Evolutionary conservation across 1,140 invertebrate genomes (phyloP), one percentile per base, ranked within the genome.

Genomic region (Hetaerina americana): DNA sequence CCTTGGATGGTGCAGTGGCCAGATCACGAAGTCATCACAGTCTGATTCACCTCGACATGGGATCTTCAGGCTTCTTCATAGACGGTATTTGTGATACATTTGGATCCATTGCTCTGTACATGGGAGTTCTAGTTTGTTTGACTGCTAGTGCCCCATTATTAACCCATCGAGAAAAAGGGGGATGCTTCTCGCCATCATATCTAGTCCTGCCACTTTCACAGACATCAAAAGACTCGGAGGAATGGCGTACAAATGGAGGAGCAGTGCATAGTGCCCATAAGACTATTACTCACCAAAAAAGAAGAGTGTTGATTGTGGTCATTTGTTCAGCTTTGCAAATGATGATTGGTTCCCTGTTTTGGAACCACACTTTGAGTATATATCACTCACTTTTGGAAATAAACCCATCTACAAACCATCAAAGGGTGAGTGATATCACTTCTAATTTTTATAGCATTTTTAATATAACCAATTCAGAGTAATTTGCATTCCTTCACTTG

Each of bases 311-410:
- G 18, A 68, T 28, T 18, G 27, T 24, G n/a, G n/a, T 68, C 24
- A 15, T 18, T 28, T 68, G 67, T 28, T 26, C 67, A 26, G 67
- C 67, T 15, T 15, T 88, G 2, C 90, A 92, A 76, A 81, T 92
- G 74, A 75, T 90, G 27, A 77, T 92, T 0, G 89, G 88, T 70
- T 92, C 90, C 5, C 80, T 87, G 72, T 87, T 87, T 2, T 93
- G 91, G 91, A 92, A 93, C 82, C 85, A 90, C 12, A 92, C 92
- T 73, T 91, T 93, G 75, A 86, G 87, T 68, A 78, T 90, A 0
- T 93, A 92, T 77, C 90, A 92, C 75, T 85, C 90, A 73, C 80
- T 92, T 72, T 76, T 93, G 10, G 90, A 92, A 77, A 83, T 84
- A 15, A 82, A 85, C 12, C 79, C 84, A 70, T 82, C 85, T n/a